Evolutionary conservation across 2,113 vertebrate species (phyloP), one percentile per base, ranked within the genome.

Genomic region (Xiphophorus couchianus): DNA sequence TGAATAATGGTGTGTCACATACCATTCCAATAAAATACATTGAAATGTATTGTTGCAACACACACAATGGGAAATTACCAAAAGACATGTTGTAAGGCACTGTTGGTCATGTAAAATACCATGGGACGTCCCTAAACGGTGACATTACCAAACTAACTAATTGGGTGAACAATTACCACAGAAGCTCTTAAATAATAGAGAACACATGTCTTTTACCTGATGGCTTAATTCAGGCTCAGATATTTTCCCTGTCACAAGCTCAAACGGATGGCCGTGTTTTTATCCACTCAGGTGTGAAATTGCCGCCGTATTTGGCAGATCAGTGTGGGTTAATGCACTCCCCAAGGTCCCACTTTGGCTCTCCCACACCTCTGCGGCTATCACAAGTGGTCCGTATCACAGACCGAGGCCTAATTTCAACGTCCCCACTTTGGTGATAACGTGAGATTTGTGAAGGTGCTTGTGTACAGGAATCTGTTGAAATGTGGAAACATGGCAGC

Each of bases 241-340:
- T 76, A 39, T 87, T 84, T 83, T 77, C 44, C 82, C 87, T 81
- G 90, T 92, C 89, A 86, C 76, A 11, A 6, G 87, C 74, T 78
- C 75, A 87, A 92, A 94, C 73, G 62, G 92, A 88, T 87, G 86
- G 88, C 86, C 87, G 77, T 91, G 92, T 92, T 93, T 90, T 90
- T 84, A 86, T 85, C 88, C 83, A 82, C 84, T 91, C 87, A 88
- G 90, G 90, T 92, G 88, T 92, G 92, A 93, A 94, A 94, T 93
- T 94, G 87, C 90, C 86, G 89, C 87, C 90, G 90, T 84, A 88
- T 92, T 91, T 93, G 92, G 88, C 84, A 91, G 85, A 89, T 86
- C 63, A 71, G 85, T 37, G 76, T 35, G 62, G 88, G 90, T 91
- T 93, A 92, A 92, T 89, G 90, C 81, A 89, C 89, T 90, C 87